Evolutionary conservation across 2,113 vertebrate genomes (phyloP), one percentile per base, ranked within the genome.

Genomic region (Ia io): DNA sequence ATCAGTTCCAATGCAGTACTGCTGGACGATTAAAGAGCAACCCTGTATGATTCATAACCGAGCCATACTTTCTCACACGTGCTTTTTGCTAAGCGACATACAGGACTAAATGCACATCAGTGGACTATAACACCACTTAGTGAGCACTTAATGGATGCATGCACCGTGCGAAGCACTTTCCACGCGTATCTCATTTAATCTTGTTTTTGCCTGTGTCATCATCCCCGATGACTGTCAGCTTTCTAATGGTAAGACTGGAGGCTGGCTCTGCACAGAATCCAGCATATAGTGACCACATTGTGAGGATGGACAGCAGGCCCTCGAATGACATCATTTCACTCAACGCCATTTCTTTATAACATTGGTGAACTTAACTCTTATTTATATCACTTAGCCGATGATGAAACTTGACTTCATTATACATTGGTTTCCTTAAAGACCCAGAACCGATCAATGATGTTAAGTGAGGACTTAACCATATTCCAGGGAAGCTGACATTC

Each of bases 131-230:
- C 73, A 74, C 53, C 77, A 59, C 51, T 86, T 44, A 94, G 59
- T 8, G 18, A 69, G 23, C 74, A n/a, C 85, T 47, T 88, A 59
- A 78, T 59, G 93, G 78, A 79, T 23, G 25, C 17, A 25, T 0
- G 5, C 30, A 69, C 61, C 14, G 13, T 13, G 76, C 79, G 35
- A 42, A 93, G 59, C n/a, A 69, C 63, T 90, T 92, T 63, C 32
- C 9, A 22, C 67, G 51, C 69, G 5, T 63, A 89, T 83, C 95
- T 94, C 94, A 67, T 90, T 95, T 94, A 73, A 73, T 90, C 71
- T 91, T 86, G 49, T 67, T 85, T 63, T 25, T 37, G 71, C 18
- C 67, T 69, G 2, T 22, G 20, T 44, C 88, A 78, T 22, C 9
- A 9, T 6, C 51, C 42, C 32, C 9, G 30, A 44, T 28, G 65